A percentile compares a stretch with the other conserved stretches of the same genome.
These are phyloP conservation scores for Etheostoma nigrum DNA, from an alignment of 2,797 vertebrate species.

Conservation along the genomic window DNA sequence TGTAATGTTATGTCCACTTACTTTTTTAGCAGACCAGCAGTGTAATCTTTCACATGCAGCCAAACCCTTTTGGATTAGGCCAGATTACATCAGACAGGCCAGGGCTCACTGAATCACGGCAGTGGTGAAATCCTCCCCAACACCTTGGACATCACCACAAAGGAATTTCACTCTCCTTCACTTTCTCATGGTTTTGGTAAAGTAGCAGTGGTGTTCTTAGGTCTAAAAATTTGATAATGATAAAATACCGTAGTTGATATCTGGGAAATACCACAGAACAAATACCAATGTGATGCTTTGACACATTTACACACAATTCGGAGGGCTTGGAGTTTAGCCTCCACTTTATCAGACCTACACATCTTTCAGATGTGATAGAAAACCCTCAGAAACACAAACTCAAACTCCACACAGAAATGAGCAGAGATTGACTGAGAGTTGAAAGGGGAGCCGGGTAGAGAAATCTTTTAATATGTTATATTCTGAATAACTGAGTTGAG, in stretches of 20 bases:
- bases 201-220: neutral
- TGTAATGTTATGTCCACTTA: constrained; percentile 8
- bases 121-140: constrained; percentile 57
- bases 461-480: neutral
- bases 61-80: constrained; percentile 72
- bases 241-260: constrained; percentile 4
- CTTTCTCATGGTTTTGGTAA: constrained; percentile 16
- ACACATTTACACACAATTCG: neutral
- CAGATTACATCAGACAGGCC: constrained; percentile 71
- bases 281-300: neutral
- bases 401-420: neutral
- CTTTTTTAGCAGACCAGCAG: constrained; percentile 22
- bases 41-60: constrained; percentile 69
- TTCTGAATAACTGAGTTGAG: neutral
- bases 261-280: neutral
- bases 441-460: neutral
- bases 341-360: neutral
- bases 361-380: neutral
- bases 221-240: constrained; percentile 15
- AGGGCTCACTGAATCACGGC: constrained; percentile 49
- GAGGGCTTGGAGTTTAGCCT: neutral
- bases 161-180: constrained; percentile 15
- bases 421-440: neutral
- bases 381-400: neutral
- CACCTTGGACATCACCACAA: constrained; percentile 31